Conservation (phyloP, 2,113 vertebrate genomes). For the Megaceryle maxima region DNA sequence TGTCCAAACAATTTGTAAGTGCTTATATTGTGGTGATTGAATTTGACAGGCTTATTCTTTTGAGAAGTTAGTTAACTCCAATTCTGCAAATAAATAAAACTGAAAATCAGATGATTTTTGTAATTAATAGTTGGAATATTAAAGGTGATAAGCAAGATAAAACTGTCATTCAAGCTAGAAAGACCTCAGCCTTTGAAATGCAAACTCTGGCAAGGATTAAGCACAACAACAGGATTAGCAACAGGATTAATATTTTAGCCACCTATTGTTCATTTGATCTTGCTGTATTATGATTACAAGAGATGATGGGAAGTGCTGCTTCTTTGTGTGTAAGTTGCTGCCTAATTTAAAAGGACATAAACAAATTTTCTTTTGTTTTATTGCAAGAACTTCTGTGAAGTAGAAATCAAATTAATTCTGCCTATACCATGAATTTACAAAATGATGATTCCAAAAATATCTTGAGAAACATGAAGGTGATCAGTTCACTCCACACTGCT, state of each 20-base stretch:
- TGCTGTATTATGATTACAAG: background rate
- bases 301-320: background rate
- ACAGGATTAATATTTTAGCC: background rate
- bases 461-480: background rate
- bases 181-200: background rate
- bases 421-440: background rate
- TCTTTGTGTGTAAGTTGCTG: background rate
- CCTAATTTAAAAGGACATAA: background rate
- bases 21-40: background rate
- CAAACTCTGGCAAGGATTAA: background rate
- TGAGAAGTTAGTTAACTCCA: constrained; percentile 12
- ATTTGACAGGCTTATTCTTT: constrained; percentile 19
- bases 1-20: background rate
- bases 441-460: background rate
- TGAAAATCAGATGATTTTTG: background rate
- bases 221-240: background rate
- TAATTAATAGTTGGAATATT: constrained; percentile 49
- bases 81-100: constrained; percentile 43
- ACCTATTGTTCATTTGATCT: background rate
- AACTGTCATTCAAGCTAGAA: background rate
- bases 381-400: background rate
- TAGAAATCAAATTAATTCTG: background rate
- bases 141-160: background rate
- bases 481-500: background rate
- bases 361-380: background rate